Base-by-base conservation (phyloP, 2,888 invertebrate genomes). In the Tetheella fluctuosa region DNA sequence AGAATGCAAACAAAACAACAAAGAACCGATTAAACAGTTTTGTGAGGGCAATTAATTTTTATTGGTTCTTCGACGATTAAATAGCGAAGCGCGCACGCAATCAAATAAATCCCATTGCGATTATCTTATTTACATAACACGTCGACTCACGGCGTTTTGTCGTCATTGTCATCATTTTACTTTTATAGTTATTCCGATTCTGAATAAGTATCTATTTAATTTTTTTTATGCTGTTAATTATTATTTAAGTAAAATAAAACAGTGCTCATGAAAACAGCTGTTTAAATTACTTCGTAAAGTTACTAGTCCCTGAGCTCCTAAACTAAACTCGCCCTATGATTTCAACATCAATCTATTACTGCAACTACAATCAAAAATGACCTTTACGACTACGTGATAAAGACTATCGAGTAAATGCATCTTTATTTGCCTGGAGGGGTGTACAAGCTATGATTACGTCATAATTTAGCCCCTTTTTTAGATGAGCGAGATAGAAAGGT, bases 401-500 rank as follows among this genome's bases (percentile, higher is more conserved):
- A 64, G 74, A 64, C 56, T 54, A 72, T 34, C 39, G 52, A 60
- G 59, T 60, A 63, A 63, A 64, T 78, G 78, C 79, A 79, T 68
- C 70, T 59, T 23, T 63, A 34, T 54, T 54, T 59, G 61, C 63
- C 69, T 65, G 76, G 76, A 81, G 78, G 87, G 86, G 84, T 84
- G 78, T 71, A 72, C 68, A 73, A 70, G 80, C 76, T 81, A 80
- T 81, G 77, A 84, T 88, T 87, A 87, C 89, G 87, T 90, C 89
- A 90, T 86, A 81, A 85, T 83, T 84, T 80, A 83, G 81, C 83
- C 89, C 88, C 85, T 83, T 79, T 79, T 39, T 81, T 70, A 69
- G 69, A 66, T 65, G 77, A 78, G 63, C 63, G 77, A 69, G 79
- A 77, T 37, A 62, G 64, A 55, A 39, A 20, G 57, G 57, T 62